Percentiles rank a stretch among this genome's conserved stretches.
Evolutionary conservation across 2,888 invertebrate genomes (phyloP).

Genomic region (Phytoseiulus persimilis): DNA sequence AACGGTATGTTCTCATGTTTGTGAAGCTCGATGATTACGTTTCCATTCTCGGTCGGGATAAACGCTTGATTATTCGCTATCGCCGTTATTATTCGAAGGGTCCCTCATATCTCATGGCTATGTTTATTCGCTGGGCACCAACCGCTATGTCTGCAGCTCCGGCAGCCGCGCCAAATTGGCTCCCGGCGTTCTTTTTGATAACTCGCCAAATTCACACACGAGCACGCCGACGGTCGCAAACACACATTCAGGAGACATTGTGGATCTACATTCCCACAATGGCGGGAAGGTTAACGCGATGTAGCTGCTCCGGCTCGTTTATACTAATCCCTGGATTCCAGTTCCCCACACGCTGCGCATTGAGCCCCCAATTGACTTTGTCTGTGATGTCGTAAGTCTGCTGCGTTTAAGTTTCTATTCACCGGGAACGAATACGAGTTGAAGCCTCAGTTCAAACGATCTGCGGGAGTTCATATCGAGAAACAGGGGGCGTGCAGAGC

Average conservation of each 20-base stretch:
- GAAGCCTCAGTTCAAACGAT: no score
- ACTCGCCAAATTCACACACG: background rate
- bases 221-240: background rate
- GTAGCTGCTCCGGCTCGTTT: background rate
- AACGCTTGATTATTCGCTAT: background rate
- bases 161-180: background rate
- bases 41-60: background rate
- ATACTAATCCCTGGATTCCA: background rate
- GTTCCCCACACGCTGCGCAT: background rate
- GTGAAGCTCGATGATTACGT: background rate
- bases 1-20: background rate
- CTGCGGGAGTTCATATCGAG: no score
- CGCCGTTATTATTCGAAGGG: background rate
- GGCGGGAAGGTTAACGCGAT: background rate
- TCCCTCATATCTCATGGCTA: background rate
- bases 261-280: background rate
- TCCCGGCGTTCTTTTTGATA: background rate
- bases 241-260: background rate
- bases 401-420: background rate
- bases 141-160: background rate
- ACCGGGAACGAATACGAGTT: background rate
- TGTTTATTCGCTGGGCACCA: background rate
- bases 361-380: background rate
- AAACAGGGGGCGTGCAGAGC: no score
- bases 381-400: background rate